phyloP scores from a whole-genome alignment of 2,888 invertebrate genomes.

The Thereva unica region DNA sequence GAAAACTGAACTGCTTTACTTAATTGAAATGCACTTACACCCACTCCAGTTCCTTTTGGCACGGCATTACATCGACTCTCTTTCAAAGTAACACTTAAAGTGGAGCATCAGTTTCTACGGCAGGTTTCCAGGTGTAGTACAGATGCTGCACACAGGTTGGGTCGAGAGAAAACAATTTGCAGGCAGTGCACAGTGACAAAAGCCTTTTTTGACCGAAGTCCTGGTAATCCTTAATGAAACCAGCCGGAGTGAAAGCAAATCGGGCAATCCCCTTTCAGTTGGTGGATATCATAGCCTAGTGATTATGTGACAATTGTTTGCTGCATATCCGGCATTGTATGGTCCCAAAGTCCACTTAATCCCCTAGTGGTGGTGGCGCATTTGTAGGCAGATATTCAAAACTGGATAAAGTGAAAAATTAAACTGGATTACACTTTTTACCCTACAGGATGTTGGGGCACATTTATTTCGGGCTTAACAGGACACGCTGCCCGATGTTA shows the following conservation, averaged over 20 bases:
- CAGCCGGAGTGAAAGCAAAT: slow-evolving; percentile 21
- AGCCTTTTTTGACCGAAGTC: slow-evolving; percentile 14
- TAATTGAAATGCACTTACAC: slow-evolving; percentile 25
- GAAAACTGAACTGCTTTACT: slow-evolving; percentile 13
- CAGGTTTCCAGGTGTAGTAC: no score
- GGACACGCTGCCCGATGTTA: no score
- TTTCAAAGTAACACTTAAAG: slow-evolving; percentile 2
- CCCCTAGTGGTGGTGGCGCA: slow-evolving; percentile 10
- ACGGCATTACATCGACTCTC: slow-evolving; percentile 11
- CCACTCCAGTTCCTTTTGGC: slow-evolving; percentile 13
- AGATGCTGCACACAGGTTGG: no score
- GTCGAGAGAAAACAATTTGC: no score
- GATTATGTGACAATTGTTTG: slow-evolving; percentile 32
- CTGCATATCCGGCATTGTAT: slow-evolving; percentile 16
- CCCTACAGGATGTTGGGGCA: no score
- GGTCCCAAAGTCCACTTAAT: slow-evolving; percentile 20
- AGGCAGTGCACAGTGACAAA: neutral
- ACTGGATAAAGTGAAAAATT: slow-evolving; percentile 4
- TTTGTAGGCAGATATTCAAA: slow-evolving; percentile 13
- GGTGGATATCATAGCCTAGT: slow-evolving; percentile 2
- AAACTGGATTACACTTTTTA: no score
- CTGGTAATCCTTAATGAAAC: slow-evolving; percentile 26
- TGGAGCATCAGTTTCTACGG: no score
- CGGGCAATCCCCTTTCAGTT: slow-evolving; percentile 21
- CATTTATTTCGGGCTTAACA: no score